phyloP scores from a whole-genome alignment of 2,888 invertebrate genomes.

The Yponomeuta sedellus region DNA sequence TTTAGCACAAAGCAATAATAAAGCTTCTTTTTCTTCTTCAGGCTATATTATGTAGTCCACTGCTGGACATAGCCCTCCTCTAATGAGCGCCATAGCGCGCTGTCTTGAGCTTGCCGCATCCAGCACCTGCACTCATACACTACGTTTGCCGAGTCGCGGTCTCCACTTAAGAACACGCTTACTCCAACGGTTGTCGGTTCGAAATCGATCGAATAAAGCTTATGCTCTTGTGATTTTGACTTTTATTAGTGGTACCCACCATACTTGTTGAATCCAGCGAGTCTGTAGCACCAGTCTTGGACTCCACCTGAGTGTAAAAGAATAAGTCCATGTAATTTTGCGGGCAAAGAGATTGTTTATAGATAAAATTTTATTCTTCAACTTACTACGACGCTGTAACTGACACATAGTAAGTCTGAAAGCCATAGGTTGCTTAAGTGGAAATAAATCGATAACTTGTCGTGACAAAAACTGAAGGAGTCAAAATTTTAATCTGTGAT shows the following conservation, averaged over 20 bases:
- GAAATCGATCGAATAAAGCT: too few species aligned
- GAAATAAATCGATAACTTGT: neutral
- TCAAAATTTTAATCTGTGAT: neutral
- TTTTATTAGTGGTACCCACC: conserved; percentile 59
- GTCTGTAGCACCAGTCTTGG: conserved; percentile 85
- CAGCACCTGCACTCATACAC: too few species aligned
- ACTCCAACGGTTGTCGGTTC: too few species aligned
- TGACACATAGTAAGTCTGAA: conserved; percentile 54
- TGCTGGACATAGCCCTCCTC: too few species aligned
- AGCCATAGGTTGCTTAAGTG: conserved; percentile 31
- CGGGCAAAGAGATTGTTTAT: neutral
- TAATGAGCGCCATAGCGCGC: too few species aligned
- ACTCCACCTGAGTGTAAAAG: conserved; percentile 63
- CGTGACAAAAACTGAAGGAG: neutral
- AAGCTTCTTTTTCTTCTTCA: too few species aligned
- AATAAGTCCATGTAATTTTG: conserved; percentile 45
- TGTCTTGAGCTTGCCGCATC: too few species aligned
- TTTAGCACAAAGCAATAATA: too few species aligned
- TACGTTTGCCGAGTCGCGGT: too few species aligned
- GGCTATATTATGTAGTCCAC: too few species aligned
- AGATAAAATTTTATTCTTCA: conserved; percentile 7
- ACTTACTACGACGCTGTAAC: conserved; percentile 40
- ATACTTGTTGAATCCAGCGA: conserved; percentile 88
- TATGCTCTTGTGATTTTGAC: too few species aligned
- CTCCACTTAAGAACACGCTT: too few species aligned